Conservation (phyloP, 2,888 invertebrate genomes). For the Drosophila paranaensis region DNA sequence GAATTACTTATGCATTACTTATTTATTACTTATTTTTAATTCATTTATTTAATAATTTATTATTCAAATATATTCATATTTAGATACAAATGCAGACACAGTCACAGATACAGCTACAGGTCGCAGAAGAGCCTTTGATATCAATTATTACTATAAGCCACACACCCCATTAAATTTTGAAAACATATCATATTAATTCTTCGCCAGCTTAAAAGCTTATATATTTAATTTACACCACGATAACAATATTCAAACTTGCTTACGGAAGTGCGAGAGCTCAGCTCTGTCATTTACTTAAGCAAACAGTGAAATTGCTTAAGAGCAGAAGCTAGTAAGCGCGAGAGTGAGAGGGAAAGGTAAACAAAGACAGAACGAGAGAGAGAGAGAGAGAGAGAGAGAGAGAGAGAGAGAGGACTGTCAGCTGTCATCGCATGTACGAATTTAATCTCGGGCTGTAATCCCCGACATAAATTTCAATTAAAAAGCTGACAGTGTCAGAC, state of each 20-base stretch:
- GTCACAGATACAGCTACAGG: background rate
- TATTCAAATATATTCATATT: no score
- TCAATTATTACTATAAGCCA: background rate
- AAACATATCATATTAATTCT: background rate
- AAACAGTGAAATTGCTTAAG: background rate
- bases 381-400: background rate
- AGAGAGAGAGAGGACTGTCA: background rate
- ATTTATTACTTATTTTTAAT: no score
- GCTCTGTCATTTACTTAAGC: background rate
- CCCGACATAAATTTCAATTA: conserved; percentile 32
- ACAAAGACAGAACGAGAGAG: no score
- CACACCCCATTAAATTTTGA: background rate
- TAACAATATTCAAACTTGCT: background rate
- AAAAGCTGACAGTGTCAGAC: conserved; percentile 29
- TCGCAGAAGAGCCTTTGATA: background rate
- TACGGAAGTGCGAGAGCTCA: background rate
- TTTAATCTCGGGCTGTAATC: conserved; percentile 16
- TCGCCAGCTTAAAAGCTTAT: background rate
- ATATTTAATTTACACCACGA: background rate
- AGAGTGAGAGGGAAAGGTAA: background rate
- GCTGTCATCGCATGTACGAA: conserved; percentile 2
- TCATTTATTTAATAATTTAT: no score
- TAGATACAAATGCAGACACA: background rate
- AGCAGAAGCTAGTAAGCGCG: background rate
- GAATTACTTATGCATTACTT: no score